Conservation (phyloP, 2,113 vertebrate genomes). For the Cephalopterus ornatus region DNA sequence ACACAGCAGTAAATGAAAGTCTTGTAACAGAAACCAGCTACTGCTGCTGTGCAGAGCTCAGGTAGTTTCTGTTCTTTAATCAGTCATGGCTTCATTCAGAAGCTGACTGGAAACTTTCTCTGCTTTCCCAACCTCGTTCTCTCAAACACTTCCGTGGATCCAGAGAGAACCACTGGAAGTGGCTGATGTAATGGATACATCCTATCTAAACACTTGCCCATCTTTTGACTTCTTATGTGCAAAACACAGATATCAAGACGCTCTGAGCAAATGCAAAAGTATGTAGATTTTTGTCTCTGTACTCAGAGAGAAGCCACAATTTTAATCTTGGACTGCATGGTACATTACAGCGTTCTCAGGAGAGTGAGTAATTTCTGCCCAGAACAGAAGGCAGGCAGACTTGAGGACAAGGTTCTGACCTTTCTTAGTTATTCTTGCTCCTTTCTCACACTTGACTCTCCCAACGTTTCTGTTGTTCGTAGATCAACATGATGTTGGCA, state of each 20-base stretch:
- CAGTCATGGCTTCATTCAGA: not conserved
- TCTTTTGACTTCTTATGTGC: not conserved
- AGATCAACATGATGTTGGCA: conserved; percentile 99
- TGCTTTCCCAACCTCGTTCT: not conserved
- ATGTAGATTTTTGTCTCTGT: not conserved
- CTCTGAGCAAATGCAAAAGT: not conserved
- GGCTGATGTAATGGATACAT: not conserved
- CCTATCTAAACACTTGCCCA: rapidly evolving
- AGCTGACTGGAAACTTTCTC: not conserved
- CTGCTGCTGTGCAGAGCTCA: not conserved
- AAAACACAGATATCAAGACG: not conserved
- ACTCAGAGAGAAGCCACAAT: not conserved
- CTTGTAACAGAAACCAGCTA: not conserved
- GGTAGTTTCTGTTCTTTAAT: not conserved
- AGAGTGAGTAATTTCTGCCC: not conserved
- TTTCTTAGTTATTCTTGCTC: not conserved
- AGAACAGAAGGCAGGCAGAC: not conserved
- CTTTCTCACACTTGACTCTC: not conserved
- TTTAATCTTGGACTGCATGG: rapidly evolving
- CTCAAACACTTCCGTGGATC: not conserved
- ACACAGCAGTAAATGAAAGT: not conserved
- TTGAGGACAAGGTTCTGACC: not conserved
- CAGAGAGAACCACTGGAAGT: not conserved
- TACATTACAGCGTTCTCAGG: not conserved
- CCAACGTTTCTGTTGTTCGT: not conserved